Conservation (phyloP, 2,888 invertebrate species). For the Schrankia costaestrigalis region DNA sequence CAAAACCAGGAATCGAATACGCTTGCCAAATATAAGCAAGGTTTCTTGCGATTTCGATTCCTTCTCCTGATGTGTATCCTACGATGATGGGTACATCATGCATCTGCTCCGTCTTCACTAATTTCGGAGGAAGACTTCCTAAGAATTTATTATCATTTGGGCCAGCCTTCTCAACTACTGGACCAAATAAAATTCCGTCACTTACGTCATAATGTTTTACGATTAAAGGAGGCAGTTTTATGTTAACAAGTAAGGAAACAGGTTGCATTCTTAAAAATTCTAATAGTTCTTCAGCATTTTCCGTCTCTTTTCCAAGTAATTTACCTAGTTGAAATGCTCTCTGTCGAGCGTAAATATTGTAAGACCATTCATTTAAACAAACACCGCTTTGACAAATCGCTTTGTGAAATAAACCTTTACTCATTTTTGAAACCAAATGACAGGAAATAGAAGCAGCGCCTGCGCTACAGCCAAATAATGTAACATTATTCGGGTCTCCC, state of each 20-base stretch:
- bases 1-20: slow-evolving; percentile 44
- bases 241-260: slow-evolving; percentile 50
- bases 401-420: slow-evolving; percentile 64
- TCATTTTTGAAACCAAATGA: slow-evolving; percentile 68
- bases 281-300: slow-evolving; percentile 56
- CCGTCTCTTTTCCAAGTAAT: slow-evolving; percentile 61
- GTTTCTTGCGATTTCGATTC: slow-evolving; percentile 64
- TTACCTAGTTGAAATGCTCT: slow-evolving; percentile 70
- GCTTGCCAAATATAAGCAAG: slow-evolving; percentile 39
- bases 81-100: slow-evolving; percentile 63
- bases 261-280: slow-evolving; percentile 56
- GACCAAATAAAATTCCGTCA: slow-evolving; percentile 62
- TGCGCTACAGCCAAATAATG: slow-evolving; percentile 74
- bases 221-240: slow-evolving; percentile 54
- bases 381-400: slow-evolving; percentile 77
- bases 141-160: slow-evolving; percentile 54
- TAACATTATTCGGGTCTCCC: slow-evolving; percentile 64
- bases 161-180: slow-evolving; percentile 63
- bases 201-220: slow-evolving; percentile 47
- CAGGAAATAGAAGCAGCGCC: slow-evolving; percentile 63
- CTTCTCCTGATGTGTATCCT: slow-evolving; percentile 70
- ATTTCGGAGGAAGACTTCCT: slow-evolving; percentile 45
- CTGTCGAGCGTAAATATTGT: slow-evolving; percentile 53
- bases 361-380: slow-evolving; percentile 69
- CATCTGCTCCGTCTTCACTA: slow-evolving; percentile 48